Evolutionary conservation across 2,797 vertebrate genomes (phyloP), one percentile per base, ranked within the genome.

Genomic region (Lacerta viridis): DNA sequence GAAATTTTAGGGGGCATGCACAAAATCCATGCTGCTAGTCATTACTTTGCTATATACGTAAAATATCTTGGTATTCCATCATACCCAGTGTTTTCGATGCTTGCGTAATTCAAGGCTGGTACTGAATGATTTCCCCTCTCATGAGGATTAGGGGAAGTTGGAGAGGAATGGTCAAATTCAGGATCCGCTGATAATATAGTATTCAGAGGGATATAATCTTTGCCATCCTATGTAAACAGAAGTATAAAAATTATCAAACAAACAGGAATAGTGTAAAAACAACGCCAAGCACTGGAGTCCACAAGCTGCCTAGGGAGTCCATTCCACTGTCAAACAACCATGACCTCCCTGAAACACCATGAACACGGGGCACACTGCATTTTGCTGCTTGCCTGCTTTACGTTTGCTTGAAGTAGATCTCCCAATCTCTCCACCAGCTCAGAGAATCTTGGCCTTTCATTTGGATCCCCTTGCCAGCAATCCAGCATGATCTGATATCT

Each of bases 401-500:
- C 99, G 0, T 96, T 97, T 1, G 97, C 98, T 92, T 99, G 98
- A 78, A 99, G 97, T 92, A 99, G 94, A 93, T 99, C 98, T 1
- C 99, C 99, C 64, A 99, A 96, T 69, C 96, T 98, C 93, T 97
- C 96, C 93, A 98, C 98, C 39, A 99, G 96, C 93, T 97, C 95
- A 0, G 97, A 97, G 96, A 99, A 99, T 75, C 97, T 96, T 43
- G 99, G 99, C 91, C 99, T 97, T 79, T 98, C 95, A 0, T 96
- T 96, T 5, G 99, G 98, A 72, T 96, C 95, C 59, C 95, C 96
- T 93, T 96, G 98, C 99, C 99, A 99, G 92, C 99, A 99, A 72
- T 98, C 96, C 95, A 99, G 92, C 98, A 99, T 99, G 79, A 97
- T 98, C 94, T 97, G 97, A 91, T 99, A 99, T 87, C 99, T 99